These are phyloP conservation scores for Epinephelus fuscoguttatus DNA, from an alignment of 2,113 vertebrate species.

Conservation along the genomic window DNA sequence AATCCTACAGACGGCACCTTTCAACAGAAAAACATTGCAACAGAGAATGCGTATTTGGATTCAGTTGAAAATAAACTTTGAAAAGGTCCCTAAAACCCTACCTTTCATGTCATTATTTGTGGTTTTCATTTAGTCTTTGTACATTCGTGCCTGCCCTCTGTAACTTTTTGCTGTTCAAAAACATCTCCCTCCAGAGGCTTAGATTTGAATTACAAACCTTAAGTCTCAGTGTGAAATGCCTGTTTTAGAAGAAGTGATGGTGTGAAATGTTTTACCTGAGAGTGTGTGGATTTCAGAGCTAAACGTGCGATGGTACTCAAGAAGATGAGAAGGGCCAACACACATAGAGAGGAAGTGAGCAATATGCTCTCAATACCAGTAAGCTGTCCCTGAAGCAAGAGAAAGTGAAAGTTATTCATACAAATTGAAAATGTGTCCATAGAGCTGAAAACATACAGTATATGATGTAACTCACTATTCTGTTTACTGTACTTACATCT, in stretches of 20 bases:
- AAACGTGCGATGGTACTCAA: conserved; percentile 54
- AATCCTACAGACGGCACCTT: too few relatives aligned
- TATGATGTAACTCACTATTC: conserved; percentile 41
- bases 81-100: too few relatives aligned
- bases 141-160: neutral
- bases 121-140: neutral
- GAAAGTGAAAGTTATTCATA: neutral
- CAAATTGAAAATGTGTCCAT: neutral
- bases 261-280: conserved; percentile 59
- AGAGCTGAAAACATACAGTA: neutral
- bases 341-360: conserved; percentile 47
- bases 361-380: conserved; percentile 9
- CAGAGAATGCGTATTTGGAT: too few relatives aligned
- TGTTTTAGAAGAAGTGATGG: neutral
- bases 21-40: too few relatives aligned
- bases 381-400: neutral
- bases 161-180: neutral
- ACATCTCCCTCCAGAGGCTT: neutral
- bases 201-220: neutral
- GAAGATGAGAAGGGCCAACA: conserved; percentile 71
- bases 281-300: conserved; percentile 69
- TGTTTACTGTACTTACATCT: rapidly evolving
- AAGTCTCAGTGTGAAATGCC: neutral
- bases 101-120: neutral
- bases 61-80: too few relatives aligned